These are phyloP conservation scores for Carposina sasakii DNA, from an alignment of 1,140 invertebrate species.

Conservation along the genomic window DNA sequence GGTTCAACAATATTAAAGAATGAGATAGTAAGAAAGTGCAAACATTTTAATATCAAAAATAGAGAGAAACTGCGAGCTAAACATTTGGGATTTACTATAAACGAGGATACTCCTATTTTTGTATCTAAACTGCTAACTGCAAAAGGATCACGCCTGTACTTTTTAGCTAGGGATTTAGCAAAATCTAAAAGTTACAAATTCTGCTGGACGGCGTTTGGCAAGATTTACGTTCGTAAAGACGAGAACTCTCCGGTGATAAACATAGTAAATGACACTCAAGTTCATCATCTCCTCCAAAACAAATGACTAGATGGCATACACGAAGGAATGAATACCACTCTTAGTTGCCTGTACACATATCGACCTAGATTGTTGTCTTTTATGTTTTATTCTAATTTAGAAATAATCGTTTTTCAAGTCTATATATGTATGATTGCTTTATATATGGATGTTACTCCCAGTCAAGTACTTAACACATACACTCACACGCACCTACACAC, in stretches of 20 bases:
- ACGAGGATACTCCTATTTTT: not conserved
- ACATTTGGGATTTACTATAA: not conserved
- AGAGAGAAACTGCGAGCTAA: not conserved
- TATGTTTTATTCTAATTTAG: not conserved
- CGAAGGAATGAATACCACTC: not conserved
- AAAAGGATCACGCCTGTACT: constrained; percentile 3
- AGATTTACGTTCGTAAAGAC: not conserved
- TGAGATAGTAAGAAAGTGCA: not conserved
- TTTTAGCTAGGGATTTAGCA: constrained; percentile 1
- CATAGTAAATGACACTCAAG: constrained; percentile 3
- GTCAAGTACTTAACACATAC: too few relatives aligned
- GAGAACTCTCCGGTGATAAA: not conserved
- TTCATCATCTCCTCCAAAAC: not conserved
- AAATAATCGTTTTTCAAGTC: not conserved
- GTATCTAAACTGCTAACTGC: not conserved
- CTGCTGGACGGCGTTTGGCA: constrained; percentile 6
- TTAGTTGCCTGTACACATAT: not conserved
- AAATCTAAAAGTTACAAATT: constrained; percentile 1
- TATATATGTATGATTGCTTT: not conserved
- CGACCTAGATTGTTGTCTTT: not conserved
- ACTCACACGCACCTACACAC: not conserved
- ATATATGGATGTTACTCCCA: not conserved
- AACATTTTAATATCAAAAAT: not conserved
- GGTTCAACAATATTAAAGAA: not conserved
- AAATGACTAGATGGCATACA: not conserved